Base-by-base conservation (phyloP, 2,113 vertebrate genomes). In the Thermophis baileyi region DNA sequence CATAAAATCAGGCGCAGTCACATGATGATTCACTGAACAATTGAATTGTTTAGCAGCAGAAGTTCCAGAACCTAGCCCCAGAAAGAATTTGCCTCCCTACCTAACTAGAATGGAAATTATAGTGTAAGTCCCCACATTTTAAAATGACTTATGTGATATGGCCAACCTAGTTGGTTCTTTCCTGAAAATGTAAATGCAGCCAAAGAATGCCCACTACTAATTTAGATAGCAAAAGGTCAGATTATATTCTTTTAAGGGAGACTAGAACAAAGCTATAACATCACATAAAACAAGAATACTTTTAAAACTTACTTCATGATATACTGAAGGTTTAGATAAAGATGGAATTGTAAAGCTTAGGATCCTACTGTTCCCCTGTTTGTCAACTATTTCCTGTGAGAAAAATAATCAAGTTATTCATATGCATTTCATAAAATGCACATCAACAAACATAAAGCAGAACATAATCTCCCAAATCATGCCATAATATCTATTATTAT, bases 321-420 rank as follows among this genome's bases (percentile, higher is more conserved):
- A 99, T 53, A 99, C 97, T 2, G 99, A 99, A 12, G 99, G 99
- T 95, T 99, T 99, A 90, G 99, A 99, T 95, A 99, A 98, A 94
- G 99, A 99, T 0, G 99, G 99, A 97, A 99, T 98, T 0, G 99
- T 99, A 96, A 99, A 99, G 95, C 98, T 98, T 95, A 99, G 95
- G 50, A 99, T 97, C 98, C 98, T 99, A 97, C 98, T 99, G 94
- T 99, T 98, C 49, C 99, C 99, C 92, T 99, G 98, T 97, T 99
- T 99, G 97, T 99, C 98, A 96, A 99, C 98, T 97, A 99, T 99
- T 98, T 99, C 99, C 99, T 99, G 96, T 22, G 95, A 97, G 95
- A 95, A 40, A 95, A 40, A 90, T 86, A 91, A 92, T 30, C 46
- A 95, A 40, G n/a, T 89, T 85, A 86, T 57, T 49, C 25, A 40